A percentile compares a stretch with the other conserved stretches of the same genome.
These are phyloP conservation scores for Smittia aterrima DNA, from an alignment of 2,888 invertebrate species.

Conservation along the genomic window DNA sequence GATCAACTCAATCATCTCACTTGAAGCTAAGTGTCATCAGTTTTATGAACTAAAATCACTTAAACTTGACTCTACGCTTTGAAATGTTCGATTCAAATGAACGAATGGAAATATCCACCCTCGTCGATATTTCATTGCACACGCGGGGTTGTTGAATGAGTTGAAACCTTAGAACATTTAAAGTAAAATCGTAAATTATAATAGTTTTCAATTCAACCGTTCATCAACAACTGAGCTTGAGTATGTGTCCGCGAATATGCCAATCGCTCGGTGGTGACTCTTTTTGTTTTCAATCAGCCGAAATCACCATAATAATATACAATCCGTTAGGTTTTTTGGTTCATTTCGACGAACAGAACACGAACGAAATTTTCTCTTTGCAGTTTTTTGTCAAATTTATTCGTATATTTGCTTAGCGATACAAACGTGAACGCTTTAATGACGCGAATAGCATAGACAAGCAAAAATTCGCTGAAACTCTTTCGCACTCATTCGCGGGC, in stretches of 20 bases:
- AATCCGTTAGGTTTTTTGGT: constrained; percentile 34
- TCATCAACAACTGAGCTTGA: neutral
- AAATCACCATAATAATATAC: constrained; percentile 40
- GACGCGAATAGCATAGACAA: neutral
- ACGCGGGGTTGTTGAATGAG: too few species aligned
- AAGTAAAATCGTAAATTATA: neutral
- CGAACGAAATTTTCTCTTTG: constrained; percentile 18
- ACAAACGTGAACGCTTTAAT: neutral
- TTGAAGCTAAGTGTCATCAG: constrained; percentile 3
- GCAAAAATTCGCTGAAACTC: neutral
- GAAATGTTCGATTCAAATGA: neutral
- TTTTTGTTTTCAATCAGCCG: constrained; percentile 16
- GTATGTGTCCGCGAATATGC: neutral
- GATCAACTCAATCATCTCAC: constrained; percentile 9
- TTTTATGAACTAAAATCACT: neutral
- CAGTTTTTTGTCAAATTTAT: neutral
- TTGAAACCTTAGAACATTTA: neutral
- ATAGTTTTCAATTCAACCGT: neutral
- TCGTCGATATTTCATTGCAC: neutral
- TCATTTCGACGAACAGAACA: constrained; percentile 1
- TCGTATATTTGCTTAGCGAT: neutral
- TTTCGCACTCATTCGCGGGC: neutral
- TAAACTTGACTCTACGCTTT: neutral
- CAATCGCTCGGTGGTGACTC: constrained; percentile 17
- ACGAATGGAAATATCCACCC: neutral